A percentile compares a stretch with the other conserved stretches of the same genome.
Conservation (phyloP, 2,113 vertebrate species). For the Pholis gunnellus region DNA sequence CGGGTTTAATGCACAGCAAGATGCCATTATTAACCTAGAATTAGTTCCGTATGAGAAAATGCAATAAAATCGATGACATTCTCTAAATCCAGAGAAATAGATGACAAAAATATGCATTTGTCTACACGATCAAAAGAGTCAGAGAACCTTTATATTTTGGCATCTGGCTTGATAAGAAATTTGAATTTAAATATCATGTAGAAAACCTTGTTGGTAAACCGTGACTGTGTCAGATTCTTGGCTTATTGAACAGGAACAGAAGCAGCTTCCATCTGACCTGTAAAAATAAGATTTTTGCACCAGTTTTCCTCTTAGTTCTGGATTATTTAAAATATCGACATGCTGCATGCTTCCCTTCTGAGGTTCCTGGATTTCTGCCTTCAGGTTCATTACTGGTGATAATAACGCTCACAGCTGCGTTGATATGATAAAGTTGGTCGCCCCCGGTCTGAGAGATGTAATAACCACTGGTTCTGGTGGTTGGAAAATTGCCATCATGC, state of each 20-base stretch:
- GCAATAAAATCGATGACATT: not conserved
- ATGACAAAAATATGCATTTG: not conserved
- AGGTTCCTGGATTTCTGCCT: slow-evolving; percentile 12
- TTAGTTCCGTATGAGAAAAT: not conserved
- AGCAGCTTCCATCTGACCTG: not conserved
- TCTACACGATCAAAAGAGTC: not conserved
- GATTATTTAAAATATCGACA: slow-evolving; percentile 28
- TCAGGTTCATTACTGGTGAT: slow-evolving; percentile 22
- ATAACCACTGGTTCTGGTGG: slow-evolving; percentile 31
- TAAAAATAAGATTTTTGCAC: not conserved
- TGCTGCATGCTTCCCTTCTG: slow-evolving; percentile 1
- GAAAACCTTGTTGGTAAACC: not conserved
- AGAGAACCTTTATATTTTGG: not conserved
- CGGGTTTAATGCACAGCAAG: slow-evolving; percentile 7
- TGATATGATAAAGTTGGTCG: slow-evolving; percentile 11
- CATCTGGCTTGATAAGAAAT: slow-evolving; percentile 4
- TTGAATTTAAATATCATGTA: not conserved
- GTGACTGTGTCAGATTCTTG: not conserved
- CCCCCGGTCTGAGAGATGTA: slow-evolving; percentile 30
- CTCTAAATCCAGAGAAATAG: not conserved
- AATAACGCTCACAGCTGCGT: slow-evolving; percentile 10
- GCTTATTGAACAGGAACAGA: not conserved
- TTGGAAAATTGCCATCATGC: slow-evolving; percentile 35
- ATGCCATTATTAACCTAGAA: not conserved
- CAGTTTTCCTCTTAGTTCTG: slow-evolving; percentile 7